Conservation (phyloP, 2,113 vertebrate species). For the Hepsetus odoe region DNA sequence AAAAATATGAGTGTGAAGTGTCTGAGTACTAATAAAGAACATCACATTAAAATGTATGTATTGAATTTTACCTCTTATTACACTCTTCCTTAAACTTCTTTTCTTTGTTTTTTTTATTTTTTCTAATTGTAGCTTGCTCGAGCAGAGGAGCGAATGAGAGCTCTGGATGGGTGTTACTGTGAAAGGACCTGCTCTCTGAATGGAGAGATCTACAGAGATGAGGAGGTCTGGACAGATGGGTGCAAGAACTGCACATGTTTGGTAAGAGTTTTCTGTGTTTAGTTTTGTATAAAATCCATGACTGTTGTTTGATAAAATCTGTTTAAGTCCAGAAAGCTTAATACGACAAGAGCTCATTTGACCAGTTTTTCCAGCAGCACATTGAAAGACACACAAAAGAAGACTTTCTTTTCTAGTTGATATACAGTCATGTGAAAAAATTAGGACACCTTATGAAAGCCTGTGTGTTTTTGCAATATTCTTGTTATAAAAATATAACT, state of each 20-base stretch:
- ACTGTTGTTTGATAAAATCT: neutral
- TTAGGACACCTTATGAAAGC: too few relatives aligned
- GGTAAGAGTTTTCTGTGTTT: conserved; percentile 74
- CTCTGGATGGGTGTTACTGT: conserved; percentile 88
- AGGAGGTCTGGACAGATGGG: conserved; percentile 85
- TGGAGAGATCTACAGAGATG: conserved; percentile 81
- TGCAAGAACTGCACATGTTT: conserved; percentile 89
- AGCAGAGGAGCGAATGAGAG: conserved; percentile 87
- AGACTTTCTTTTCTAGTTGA: too few relatives aligned
- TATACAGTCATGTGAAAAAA: too few relatives aligned
- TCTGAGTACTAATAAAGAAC: too few relatives aligned
- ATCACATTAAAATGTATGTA: too few relatives aligned
- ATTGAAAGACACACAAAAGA: too few relatives aligned
- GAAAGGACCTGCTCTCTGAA: conserved; percentile 84
- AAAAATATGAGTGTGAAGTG: neutral
- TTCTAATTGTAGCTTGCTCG: conserved; percentile 76
- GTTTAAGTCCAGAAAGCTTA: neutral
- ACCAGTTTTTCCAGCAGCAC: neutral
- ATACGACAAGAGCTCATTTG: neutral
- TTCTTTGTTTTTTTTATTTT: neutral
- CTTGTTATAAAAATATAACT: too few relatives aligned
- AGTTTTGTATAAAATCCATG: neutral
- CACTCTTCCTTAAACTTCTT: neutral
- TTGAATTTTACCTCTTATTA: neutral
- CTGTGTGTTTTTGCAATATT: too few relatives aligned